Base-by-base conservation (phyloP, 2,888 invertebrate genomes). In the Drosophila paramelanica region DNA sequence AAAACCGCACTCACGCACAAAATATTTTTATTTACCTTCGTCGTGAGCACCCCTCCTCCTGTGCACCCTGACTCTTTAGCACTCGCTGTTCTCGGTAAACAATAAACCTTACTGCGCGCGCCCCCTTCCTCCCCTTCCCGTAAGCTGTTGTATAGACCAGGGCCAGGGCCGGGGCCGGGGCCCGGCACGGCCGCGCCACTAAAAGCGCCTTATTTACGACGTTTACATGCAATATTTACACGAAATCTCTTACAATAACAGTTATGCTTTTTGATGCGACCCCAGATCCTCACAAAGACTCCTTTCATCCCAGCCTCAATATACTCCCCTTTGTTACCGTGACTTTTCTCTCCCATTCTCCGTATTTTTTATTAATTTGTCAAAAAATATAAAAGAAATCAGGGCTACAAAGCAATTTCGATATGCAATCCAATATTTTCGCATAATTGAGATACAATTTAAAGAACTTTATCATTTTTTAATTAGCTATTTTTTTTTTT, bases 1-100 rank as follows among this genome's bases (percentile, higher is more conserved):
- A 85, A 85, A 85, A 85, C 84, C 84, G 88, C 84, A 88, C 88
- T 85, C 88, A 85, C 84, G 88, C 88, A 85, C 88, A 84, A 83
- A 87, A 83, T 83, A 83, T 83, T 87, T 87, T 74, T 83, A 87
- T 83, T 83, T 87, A 87, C 87, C 87, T 83, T 81, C 70, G 23
- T 64, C 31, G 31, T 41, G 17, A 10, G 53, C 65, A 13, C 57
- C 10, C 42, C 3, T 11, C 10, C 7, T 17, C 17, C 17, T 1
- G n/a, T 6, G 4, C 36, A 11, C 5, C 39, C 11, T 47, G 7
- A 14, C 36, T 46, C 51, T 51, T 23, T 60, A n/a, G 13, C 13
- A 49, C 53, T 23, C 55, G 56, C 51, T 49, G 65, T 67, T 73
- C 72, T 73, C 55, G 81, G 79, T 77, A 84, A 85, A 88, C 84